Evolutionary conservation across 2,888 invertebrate genomes (phyloP).

Genomic region (Anaspis maculata): DNA sequence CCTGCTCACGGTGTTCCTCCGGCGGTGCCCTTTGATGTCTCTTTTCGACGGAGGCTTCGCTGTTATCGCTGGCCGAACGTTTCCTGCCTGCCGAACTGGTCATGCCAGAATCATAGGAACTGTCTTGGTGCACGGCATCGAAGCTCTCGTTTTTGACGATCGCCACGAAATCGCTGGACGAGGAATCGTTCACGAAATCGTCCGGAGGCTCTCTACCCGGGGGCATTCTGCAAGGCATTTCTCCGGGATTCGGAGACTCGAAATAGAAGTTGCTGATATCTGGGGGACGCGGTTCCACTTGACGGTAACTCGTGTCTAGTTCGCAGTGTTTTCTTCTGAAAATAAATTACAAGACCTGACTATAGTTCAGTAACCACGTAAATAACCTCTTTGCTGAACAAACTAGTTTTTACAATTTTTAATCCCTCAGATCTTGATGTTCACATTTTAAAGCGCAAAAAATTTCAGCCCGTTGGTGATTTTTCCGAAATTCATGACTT

Average conservation of each 20-base stretch:
- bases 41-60: constrained; percentile 9
- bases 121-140: constrained; percentile 16
- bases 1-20: background rate
- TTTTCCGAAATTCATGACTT: too few species aligned
- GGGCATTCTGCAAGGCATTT: too few species aligned
- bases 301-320: background rate
- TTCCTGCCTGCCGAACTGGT: constrained; percentile 9
- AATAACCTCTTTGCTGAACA: too few species aligned
- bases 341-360: too few species aligned
- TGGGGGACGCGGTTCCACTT: background rate
- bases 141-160: constrained; percentile 20
- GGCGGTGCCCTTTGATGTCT: too few species aligned
- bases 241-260: background rate
- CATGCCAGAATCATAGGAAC: constrained; percentile 16
- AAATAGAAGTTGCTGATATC: background rate
- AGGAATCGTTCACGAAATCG: constrained; percentile 16
- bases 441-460: too few species aligned
- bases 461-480: too few species aligned
- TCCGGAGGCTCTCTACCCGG: too few species aligned
- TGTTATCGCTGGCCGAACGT: constrained; percentile 16
- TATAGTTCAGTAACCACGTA: too few species aligned
- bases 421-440: too few species aligned
- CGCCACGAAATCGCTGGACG: constrained; percentile 17
- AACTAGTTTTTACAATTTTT: too few species aligned
- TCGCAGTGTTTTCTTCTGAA: constrained; percentile 6